A percentile compares a stretch with the other conserved stretches of the same genome.
Evolutionary conservation across 64 coral and sea anemone species (phyloP).

Genomic region (Montipora cactus): DNA sequence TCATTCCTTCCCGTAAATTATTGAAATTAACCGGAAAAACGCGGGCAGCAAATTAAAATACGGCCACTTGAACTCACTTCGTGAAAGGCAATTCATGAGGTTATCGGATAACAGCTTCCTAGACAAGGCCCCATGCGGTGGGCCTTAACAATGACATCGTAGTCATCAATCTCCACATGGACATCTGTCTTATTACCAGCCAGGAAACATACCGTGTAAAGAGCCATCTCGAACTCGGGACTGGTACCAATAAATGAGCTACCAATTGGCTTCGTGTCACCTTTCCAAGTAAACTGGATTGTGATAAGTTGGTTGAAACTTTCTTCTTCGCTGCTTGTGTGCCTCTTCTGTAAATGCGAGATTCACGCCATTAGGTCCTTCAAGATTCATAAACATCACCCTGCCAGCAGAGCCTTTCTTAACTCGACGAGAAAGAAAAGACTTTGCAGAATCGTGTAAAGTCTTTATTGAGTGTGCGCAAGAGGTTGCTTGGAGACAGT

Average conservation of each 20-base stretch:
- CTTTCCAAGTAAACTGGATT: constrained; percentile 95
- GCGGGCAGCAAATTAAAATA: too few species aligned
- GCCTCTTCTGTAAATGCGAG: constrained; percentile 5
- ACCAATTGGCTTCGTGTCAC: constrained; percentile 87
- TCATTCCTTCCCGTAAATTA: too few species aligned
- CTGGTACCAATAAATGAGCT: constrained; percentile 98
- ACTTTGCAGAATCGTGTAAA: too few species aligned
- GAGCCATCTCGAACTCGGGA: constrained; percentile 95
- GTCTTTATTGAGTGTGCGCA: too few species aligned
- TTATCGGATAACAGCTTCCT: constrained; percentile 60
- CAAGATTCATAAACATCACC: too few species aligned
- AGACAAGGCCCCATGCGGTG: constrained; percentile 40
- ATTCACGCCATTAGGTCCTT: not conserved
- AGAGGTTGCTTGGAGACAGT: too few species aligned
- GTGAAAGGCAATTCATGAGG: not conserved
- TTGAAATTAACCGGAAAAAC: too few species aligned
- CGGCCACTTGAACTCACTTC: too few species aligned
- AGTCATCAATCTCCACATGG: constrained; percentile 84
- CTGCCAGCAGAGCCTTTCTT: too few species aligned
- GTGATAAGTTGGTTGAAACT: constrained; percentile 79
- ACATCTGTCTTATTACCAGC: constrained; percentile 80
- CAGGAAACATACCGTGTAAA: constrained; percentile 97
- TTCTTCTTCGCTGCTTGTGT: constrained; percentile 60
- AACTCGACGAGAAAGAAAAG: too few species aligned
- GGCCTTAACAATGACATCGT: constrained; percentile 78